Evolutionary conservation across 2,888 invertebrate genomes (phyloP).

Genomic region (Caenorhabditis angaria): DNA sequence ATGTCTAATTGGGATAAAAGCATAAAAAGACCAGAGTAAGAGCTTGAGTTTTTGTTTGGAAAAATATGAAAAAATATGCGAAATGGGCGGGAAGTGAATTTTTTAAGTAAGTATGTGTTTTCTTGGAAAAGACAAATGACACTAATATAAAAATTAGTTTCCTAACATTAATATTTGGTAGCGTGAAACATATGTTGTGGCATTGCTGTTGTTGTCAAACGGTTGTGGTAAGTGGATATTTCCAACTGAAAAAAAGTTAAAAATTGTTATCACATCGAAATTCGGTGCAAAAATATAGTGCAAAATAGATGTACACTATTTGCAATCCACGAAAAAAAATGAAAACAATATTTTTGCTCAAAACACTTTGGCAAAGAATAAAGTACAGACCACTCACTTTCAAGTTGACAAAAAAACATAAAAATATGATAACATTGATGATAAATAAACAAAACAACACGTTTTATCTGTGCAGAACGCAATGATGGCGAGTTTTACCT

Average conservation of each 20-base stretch:
- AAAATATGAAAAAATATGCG: background rate
- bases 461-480: background rate
- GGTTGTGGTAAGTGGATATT: constrained; percentile 34
- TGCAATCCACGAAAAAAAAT: background rate
- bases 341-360: constrained; percentile 10
- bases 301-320: no score
- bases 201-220: constrained; percentile 10
- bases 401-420: constrained; percentile 11
- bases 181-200: no score
- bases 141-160: background rate
- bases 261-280: no score
- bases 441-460: constrained; percentile 5
- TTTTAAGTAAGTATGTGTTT: no score
- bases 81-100: background rate
- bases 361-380: constrained; percentile 16
- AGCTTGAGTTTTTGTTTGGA: background rate
- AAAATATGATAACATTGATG: background rate
- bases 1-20: background rate
- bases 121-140: background rate
- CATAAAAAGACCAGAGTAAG: background rate
- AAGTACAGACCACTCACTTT: constrained; percentile 12
- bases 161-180: background rate
- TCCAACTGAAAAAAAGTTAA: constrained; percentile 23
- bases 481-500: constrained; percentile 25
- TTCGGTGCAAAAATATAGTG: no score